Evolutionary conservation across 1,140 invertebrate genomes (phyloP).

Genomic region (Macrocentrus cingulum): DNA sequence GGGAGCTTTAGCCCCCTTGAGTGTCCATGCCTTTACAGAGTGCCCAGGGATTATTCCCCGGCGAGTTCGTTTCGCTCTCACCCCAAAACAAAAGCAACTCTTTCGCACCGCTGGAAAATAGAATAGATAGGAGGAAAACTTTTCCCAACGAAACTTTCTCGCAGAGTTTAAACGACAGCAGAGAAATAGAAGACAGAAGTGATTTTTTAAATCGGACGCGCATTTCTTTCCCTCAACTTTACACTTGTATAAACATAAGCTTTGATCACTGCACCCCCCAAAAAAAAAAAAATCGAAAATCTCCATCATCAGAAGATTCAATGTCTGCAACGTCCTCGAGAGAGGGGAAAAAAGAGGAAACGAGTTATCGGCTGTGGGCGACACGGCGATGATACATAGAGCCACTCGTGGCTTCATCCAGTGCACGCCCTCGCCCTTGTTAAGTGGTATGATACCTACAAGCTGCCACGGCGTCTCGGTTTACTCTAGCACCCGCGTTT

Average conservation of each 20-base stretch:
- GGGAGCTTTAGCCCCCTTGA: background rate
- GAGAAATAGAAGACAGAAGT: background rate
- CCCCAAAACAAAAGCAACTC: constrained; percentile 30
- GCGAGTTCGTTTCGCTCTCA: constrained; percentile 38
- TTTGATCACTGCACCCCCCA: too few relatives aligned
- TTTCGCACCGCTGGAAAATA: constrained; percentile 22
- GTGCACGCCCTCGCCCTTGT: background rate
- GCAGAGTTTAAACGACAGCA: constrained; percentile 39
- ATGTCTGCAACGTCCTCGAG: too few relatives aligned
- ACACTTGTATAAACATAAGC: background rate
- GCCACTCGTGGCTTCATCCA: background rate
- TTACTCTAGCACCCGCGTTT: background rate
- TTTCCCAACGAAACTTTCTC: constrained; percentile 45
- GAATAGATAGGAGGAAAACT: constrained; percentile 33
- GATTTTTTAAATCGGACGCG: constrained; percentile 4
- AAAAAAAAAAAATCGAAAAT: too few relatives aligned
- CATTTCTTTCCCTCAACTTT: background rate
- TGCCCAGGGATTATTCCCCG: constrained; percentile 40
- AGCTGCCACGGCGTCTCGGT: background rate
- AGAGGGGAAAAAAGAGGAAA: background rate
- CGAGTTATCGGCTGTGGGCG: constrained; percentile 6
- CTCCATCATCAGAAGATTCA: too few relatives aligned
- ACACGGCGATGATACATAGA: constrained; percentile 6
- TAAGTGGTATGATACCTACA: constrained; percentile 13
- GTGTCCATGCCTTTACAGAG: constrained; percentile 8